A percentile compares a stretch with the other conserved stretches of the same genome.
These are phyloP conservation scores for Phocoena sinus DNA, from an alignment of 2,113 vertebrate genomes.

Conservation along the genomic window DNA sequence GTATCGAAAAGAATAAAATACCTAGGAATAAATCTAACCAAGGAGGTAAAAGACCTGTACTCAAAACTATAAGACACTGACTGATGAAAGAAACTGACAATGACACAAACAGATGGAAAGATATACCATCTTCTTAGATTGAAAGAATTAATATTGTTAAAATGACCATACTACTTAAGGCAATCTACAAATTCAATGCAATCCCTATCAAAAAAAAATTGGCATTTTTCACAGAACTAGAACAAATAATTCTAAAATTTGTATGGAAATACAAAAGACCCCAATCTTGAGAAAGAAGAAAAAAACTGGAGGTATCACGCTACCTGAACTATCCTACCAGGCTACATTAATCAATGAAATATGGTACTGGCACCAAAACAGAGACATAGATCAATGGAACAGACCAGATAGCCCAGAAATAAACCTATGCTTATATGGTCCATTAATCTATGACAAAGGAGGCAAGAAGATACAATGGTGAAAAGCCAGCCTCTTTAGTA, in stretches of 20 bases:
- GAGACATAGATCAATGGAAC: neutral
- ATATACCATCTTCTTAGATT: neutral
- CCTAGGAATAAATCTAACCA: neutral
- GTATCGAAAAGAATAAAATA: neutral
- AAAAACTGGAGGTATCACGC: neutral
- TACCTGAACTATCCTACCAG: neutral
- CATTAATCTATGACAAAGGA: neutral
- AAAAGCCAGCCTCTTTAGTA: neutral
- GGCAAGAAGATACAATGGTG: neutral
- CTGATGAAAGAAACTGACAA: neutral
- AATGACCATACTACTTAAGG: neutral
- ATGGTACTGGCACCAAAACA: neutral
- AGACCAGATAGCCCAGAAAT: neutral
- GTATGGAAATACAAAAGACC: neutral
- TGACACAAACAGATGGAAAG: neutral
- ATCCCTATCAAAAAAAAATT: neutral
- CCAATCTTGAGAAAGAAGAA: neutral
- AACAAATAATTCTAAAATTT: neutral
- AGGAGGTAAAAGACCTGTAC: neutral
- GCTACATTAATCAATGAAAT: neutral
- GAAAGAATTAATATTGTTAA: neutral
- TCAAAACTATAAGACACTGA: neutral
- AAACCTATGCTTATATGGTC: neutral
- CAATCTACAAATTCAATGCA: neutral
- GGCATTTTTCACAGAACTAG: neutral